Base-by-base conservation (phyloP, 2,797 vertebrate species). In the Siniperca obscura region DNA sequence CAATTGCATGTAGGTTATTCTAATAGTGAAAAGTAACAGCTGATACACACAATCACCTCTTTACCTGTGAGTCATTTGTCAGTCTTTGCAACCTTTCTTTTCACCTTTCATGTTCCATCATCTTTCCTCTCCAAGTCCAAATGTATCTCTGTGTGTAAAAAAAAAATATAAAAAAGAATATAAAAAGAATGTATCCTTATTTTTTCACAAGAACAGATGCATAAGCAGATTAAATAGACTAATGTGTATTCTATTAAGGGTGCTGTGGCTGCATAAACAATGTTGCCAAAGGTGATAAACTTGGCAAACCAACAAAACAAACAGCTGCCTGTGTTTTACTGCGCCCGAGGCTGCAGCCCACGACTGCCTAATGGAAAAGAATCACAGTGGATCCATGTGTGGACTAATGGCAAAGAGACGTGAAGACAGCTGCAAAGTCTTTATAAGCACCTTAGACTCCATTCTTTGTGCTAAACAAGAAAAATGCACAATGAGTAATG, bases 241-340 rank as follows among this genome's bases (percentile, higher is more conserved):
- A 77, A 86, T 79, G 62, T 62, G 69, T 17, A 65, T 82, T 86
- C 66, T 81, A 74, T 80, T 83, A 87, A n/a, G 67, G 44, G 67
- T 62, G 38, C 38, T 72, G 44, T 48, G 44, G 73, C 72, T 80
- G 60, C 70, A 76, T 81, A 81, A 82, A 85, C 69, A 80, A 53
- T n/a, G 25, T 76, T 78, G 75, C 70, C 72, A 89, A 78, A 81
- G 76, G 85, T 83, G 82, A 89, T 80, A 83, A 83, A 89, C 80
- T 72, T 86, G 79, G 76, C 65, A 90, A 78, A 76, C 1, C 46
- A 57, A 76, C 81, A 83, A 85, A 86, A 85, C 25, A 86, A 86
- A 36, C 83, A 86, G 81, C 86, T 89, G 85, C 57, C 77, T 75
- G 42, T 80, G 80, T 77, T 57, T 80, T 86, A 71, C 57, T 61